Base-by-base conservation (phyloP, 2,113 vertebrate species). In the Lathamus discolor region DNA sequence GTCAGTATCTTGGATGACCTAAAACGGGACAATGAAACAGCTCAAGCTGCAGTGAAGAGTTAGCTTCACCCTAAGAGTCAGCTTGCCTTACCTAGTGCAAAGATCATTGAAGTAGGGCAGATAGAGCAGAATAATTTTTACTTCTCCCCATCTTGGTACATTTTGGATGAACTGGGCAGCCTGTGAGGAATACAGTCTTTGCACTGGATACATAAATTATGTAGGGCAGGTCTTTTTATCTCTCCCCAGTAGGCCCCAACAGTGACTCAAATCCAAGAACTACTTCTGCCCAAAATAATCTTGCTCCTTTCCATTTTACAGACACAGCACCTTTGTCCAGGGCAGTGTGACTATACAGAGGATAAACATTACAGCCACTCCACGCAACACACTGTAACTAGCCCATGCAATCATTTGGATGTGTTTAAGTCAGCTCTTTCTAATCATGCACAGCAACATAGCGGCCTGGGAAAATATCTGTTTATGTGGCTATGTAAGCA, bases 341-440 rank as follows among this genome's bases (percentile, higher is more conserved):
- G 46, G 48, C 69, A 37, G 3, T 18, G 37, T 55, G 62, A 37
- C n/a, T 46, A 57, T 8, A 27, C 13, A 63, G 83, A 67, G 27
- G 46, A 68, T 35, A 66, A 41, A 67, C 61, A 61, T 75, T 41
- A 39, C 44, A 68, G n/a, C n/a, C 48, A 11, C 35, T 74, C 29
- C 68, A 52, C 22, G 7, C 6, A 51, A 19, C 1, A 1, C 43
- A 31, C 48, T 74, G 64, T 33, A 54, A 49, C 49, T n/a, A 77
- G 54, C 44, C 64, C 28, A 1, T 46, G 31, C 28, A 67, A 43
- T 43, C 57, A 23, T 68, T 55, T 57, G 55, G 66, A 69, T 28
- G 16, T 63, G 63, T 78, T 87, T 51, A 86, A 91, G 70, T 86
- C 67, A 74, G 41, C 82, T 91, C 74, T 91, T 96, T 93, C 73